Evolutionary conservation across 1,140 invertebrate genomes (phyloP), one percentile per base, ranked within the genome.

Genomic region (Drosophila persimilis): DNA sequence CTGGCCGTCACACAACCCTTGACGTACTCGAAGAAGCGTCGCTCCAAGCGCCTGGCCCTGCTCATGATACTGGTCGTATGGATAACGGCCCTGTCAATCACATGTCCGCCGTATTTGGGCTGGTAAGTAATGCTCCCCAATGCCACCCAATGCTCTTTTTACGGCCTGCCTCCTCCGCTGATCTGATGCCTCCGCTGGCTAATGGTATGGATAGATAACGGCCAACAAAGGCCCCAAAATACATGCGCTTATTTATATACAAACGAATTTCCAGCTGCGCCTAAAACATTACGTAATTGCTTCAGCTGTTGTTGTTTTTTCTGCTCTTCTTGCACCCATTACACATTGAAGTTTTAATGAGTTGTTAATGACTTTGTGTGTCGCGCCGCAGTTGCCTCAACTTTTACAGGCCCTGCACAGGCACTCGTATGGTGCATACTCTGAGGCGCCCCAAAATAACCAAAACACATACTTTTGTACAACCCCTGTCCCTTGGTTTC

Each of bases 1-100:
- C 93, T 96, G 54, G 96, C 97, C n/a, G 96, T 98, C 41, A 97
- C 96, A 47, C 94, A 96, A 80, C 96, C 96, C 0, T 90, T 98
- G 53, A 95, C 95, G 67, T 97, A 97, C 92, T 96, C 96, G 29
- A 94, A 95, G 69, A 93, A 95, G 86, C 91, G 96, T 57, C 93
- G 96, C 31, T 96, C 95, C 11, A 96, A 96, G 91, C 94, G 96
- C 77, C 92, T 97, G 55, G 95, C 96, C 0, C 92, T 95, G 9
- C 92, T 94, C 24, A 96, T 97, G 94, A 96, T 98, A 46, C 92
- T 96, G 9, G 94, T 94, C 35, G 96, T 98, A 0, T 98, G 97
- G 97, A 90, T 96, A 3, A 92, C 95, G 11, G 96, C 96, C 0
- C 94, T 95, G 6, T 93, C 95, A 44, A 97, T 97, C 47, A 97